Evolutionary conservation across 2,888 invertebrate genomes (phyloP), one percentile per base, ranked within the genome.

Genomic region (Tetragnatha montana): DNA sequence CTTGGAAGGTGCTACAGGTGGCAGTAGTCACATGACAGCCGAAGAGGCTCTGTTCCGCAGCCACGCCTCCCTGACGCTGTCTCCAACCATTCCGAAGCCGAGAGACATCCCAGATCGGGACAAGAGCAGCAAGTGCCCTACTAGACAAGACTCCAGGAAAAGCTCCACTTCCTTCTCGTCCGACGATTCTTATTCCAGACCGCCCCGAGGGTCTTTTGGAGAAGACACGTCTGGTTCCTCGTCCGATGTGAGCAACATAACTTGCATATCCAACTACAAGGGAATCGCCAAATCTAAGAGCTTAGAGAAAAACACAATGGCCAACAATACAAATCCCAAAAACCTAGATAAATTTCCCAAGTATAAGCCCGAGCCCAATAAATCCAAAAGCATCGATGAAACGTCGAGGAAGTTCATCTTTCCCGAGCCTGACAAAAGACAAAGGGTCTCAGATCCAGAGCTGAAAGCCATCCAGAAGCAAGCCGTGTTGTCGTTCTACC

Each of bases 381-480:
- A 80, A 47, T 89, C 86, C 14, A 86, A 83, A 74, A 86, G 90
- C 50, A 82, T 87, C 50, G 90, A 90, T 22, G 87, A 87, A 70
- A 80, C 80, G 8, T 21, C 81, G 0, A 35, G 82, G 12, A 90
- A 90, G 60, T 75, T 87, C 51, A n/a, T 84, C 8, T 84, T 80
- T 50, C 90, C 90, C 91, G 96, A 96, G 92, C 96, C 96, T 1
- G 96, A 96, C 81, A 96, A 96, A 93, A 95, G 95, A 90, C 96
- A 96, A 93, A 95, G 95, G 91, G 95, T 96, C 60, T 95, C 96
- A 95, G 94, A 94, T 92, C 92, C 96, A 10, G 96, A 96, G 0
- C 93, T 97, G 51, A 97, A 97, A 93, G 96, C 96, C 17, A 96
- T 96, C 91, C 97, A 97, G 93, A 97, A 97, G 94, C 96, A 96